Conservation (phyloP, 2,888 invertebrate genomes). For the Abrostola tripartita region DNA sequence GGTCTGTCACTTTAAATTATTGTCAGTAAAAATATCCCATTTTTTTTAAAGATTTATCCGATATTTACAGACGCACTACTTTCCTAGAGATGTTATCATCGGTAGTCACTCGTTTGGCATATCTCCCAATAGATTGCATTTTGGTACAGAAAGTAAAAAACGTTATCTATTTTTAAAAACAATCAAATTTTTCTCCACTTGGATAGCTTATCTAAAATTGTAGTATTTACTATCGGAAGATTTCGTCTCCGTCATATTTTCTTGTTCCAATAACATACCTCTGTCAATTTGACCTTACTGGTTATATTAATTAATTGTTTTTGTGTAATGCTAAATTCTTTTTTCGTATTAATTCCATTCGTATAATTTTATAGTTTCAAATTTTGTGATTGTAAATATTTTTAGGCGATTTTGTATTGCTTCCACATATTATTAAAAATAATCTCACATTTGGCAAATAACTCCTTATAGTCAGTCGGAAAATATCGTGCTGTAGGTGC, state of each 20-base stretch:
- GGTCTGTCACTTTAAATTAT: too few species aligned
- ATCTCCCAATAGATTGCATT: too few species aligned
- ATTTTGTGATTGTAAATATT: conserved; percentile 11
- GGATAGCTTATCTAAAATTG: background rate
- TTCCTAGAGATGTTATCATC: too few species aligned
- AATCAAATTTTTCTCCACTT: too few species aligned
- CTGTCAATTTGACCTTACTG: conserved; percentile 18
- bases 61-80: too few species aligned
- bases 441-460: conserved; percentile 79
- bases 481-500: conserved; percentile 58
- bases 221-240: conserved; percentile 40
- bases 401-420: conserved; percentile 71
- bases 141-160: too few species aligned
- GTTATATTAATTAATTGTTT: conserved; percentile 28
- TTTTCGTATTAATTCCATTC: conserved; percentile 16
- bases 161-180: too few species aligned
- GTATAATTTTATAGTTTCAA: conserved; percentile 18
- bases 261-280: conserved; percentile 19
- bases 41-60: too few species aligned
- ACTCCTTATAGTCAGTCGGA: conserved; percentile 34
- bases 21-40: too few species aligned
- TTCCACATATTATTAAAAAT: conserved; percentile 86
- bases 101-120: too few species aligned
- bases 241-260: conserved; percentile 11
- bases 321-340: conserved; percentile 2